These are phyloP conservation scores for Chrysina gloriosa DNA, from an alignment of 2,888 invertebrate species.

Conservation along the genomic window DNA sequence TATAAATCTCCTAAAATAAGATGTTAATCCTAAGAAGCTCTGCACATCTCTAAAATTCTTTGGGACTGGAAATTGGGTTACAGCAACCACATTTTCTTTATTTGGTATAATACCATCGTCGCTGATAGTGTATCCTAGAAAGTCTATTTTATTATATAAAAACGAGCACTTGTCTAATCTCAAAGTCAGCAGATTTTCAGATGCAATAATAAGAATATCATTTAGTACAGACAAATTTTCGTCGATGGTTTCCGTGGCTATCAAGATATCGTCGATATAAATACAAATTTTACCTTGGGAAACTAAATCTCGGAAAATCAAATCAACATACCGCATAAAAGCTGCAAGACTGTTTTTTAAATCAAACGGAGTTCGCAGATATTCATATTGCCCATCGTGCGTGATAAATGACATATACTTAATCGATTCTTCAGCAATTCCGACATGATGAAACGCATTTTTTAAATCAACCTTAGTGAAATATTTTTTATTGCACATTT, in stretches of 20 bases:
- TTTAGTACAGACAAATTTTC: conserved; percentile 31
- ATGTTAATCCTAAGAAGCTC: conserved; percentile 52
- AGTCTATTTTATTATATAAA: conserved; percentile 37
- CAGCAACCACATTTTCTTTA: conserved; percentile 45
- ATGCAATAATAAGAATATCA: background rate
- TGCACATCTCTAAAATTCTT: conserved; percentile 47
- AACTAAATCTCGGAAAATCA: conserved; percentile 32
- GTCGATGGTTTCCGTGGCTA: conserved; percentile 27
- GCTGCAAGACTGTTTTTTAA: conserved; percentile 25
- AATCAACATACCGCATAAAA: conserved; percentile 24
- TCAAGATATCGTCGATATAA: conserved; percentile 42
- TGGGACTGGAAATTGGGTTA: conserved; percentile 50
- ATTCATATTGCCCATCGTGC: conserved; percentile 36
- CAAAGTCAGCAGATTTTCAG: conserved; percentile 13
- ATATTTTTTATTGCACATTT: conserved; percentile 14
- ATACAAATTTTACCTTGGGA: conserved; percentile 23
- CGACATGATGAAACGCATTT: conserved; percentile 40
- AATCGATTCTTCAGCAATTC: conserved; percentile 13
- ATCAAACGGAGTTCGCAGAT: conserved; percentile 30
- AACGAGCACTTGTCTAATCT: conserved; percentile 48
- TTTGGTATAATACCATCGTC: conserved; percentile 47
- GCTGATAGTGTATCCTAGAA: conserved; percentile 50
- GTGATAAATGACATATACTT: conserved; percentile 42
- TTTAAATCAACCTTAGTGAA: conserved; percentile 27
- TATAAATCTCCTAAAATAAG: conserved; percentile 54